Conservation (phyloP, 2,113 vertebrate species). For the Grammomys dolichurus region DNA sequence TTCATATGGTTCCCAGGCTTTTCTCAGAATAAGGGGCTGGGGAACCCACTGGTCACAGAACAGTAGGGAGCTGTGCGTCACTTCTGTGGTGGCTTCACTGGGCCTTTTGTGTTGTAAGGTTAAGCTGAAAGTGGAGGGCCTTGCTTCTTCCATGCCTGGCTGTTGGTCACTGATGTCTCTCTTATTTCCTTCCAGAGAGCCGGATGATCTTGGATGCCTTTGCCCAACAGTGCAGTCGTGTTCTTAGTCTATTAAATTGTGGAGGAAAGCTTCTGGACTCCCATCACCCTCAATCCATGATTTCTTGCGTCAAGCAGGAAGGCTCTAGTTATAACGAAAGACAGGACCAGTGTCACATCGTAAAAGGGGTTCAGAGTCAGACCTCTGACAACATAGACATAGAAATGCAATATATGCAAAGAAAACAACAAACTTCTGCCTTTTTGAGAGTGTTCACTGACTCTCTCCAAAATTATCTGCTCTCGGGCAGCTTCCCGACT, state of each 20-base stretch:
- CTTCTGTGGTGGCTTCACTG: not conserved
- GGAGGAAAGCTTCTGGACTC: slow-evolving; percentile 96
- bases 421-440: slow-evolving; percentile 96
- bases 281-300: slow-evolving; percentile 89
- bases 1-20: accelerated
- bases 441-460: slow-evolving; percentile 98
- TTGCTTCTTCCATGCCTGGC: slow-evolving; percentile 11
- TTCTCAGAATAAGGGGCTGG: not conserved
- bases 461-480: slow-evolving; percentile 97
- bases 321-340: slow-evolving; percentile 88
- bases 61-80: not conserved
- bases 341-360: slow-evolving; percentile 88
- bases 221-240: slow-evolving; percentile 98
- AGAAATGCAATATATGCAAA: slow-evolving; percentile 94
- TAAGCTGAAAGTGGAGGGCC: not conserved
- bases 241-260: slow-evolving; percentile 96
- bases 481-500: slow-evolving; percentile 91
- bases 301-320: slow-evolving; percentile 95
- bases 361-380: slow-evolving; percentile 92
- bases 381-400: slow-evolving; percentile 91
- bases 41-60: not conserved
- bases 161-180: slow-evolving; percentile 77
- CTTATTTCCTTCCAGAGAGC: slow-evolving; percentile 91
- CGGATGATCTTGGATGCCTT: slow-evolving; percentile 98
- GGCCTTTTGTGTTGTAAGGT: not conserved